Base-by-base conservation (phyloP, 2,888 invertebrate species). In the Yponomeuta malinellus region DNA sequence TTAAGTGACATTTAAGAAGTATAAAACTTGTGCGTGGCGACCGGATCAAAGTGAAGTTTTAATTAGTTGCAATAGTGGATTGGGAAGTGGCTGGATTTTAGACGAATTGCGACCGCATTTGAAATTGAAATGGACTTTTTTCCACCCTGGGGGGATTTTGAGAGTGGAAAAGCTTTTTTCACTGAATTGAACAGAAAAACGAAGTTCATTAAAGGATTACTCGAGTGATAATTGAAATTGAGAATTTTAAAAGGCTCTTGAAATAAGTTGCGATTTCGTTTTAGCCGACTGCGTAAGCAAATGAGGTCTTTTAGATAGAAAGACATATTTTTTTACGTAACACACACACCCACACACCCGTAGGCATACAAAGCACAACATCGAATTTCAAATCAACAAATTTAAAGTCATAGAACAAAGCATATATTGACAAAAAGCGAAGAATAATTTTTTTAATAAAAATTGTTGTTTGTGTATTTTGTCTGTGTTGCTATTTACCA, bases 31-130 rank as follows among this genome's bases (percentile, higher is more conserved):
- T 43, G 43, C 43, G 43, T 89, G 87, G 85, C 84, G 85, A 85
- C 85, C 84, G 85, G 84, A 86, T 89, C 88, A 83, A 87, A 87
- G 83, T 85, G 87, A 89, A 90, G 90, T 90, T 90, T 89, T 90
- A 90, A 90, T 90, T 90, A 90, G 89, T 90, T 89, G 85, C 86
- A 88, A 89, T 88, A 87, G 87, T 86, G 83, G 85, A 88, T 88
- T 83, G 75, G 78, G 78, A 77, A 74, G 78, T 74, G 79, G 76
- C 37, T 8, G 66, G 43, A 43, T 79, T 81, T 84, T 82, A 77
- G 78, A 77, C 77, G 81, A 81, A 77, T 74, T 78, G 81, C 74
- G 74, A 77, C 78, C 77, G 78, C 78, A 84, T 86, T 86, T 83
- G 81, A 83, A 84, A 82, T 83, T 81, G 77, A 82, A 83, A 86